These are phyloP conservation scores for Subacronicta megacephala DNA, from an alignment of 2,888 invertebrate genomes.

Conservation along the genomic window DNA sequence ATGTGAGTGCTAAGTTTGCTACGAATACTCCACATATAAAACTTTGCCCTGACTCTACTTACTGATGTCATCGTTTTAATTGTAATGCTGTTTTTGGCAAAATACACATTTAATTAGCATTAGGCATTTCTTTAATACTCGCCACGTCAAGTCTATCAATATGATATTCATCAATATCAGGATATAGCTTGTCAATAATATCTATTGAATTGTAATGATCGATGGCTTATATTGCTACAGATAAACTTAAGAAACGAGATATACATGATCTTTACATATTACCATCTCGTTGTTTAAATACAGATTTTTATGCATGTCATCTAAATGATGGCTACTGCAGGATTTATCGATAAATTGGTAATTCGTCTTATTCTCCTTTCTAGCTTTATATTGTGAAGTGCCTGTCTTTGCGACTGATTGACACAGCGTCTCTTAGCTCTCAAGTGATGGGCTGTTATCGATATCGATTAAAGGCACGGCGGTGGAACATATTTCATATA, in stretches of 20 bases:
- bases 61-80: conserved; percentile 78
- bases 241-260: not conserved
- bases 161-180: conserved; percentile 4
- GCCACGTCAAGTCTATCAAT: not conserved
- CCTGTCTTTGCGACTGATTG: conserved; percentile 5
- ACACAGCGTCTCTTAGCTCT: not conserved
- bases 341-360: conserved; percentile 10
- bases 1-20: conserved; percentile 87
- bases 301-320: not conserved
- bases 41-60: conserved; percentile 77
- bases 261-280: not conserved
- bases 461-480: not conserved
- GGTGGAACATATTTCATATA: not conserved
- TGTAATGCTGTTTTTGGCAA: too few relatives aligned
- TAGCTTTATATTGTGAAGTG: not conserved
- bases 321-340: not conserved
- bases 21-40: conserved; percentile 76
- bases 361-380: conserved; percentile 8
- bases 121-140: not conserved
- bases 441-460: not conserved
- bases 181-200: conserved; percentile 15
- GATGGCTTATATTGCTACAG: conserved; percentile 9
- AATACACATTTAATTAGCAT: too few relatives aligned
- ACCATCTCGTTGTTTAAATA: not conserved
- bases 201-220: conserved; percentile 3